Percentiles rank a stretch among this genome's conserved stretches.
Conservation (phyloP, 2,797 vertebrate species). For the Enteromius treurensis region DNA sequence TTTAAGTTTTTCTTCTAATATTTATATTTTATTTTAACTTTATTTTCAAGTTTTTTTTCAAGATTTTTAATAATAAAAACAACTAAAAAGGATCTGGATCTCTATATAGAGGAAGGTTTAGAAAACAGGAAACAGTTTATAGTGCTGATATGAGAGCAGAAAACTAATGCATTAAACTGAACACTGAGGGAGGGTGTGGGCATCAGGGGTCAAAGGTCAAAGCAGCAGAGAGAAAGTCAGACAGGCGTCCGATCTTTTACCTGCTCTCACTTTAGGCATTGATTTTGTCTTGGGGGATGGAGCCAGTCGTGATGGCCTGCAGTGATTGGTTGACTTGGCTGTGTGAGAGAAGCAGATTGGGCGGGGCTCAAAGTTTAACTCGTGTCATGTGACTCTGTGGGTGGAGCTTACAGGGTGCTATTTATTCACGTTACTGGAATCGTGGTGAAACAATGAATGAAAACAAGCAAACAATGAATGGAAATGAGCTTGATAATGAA, state of each 20-base stretch:
- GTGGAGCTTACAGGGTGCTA: not conserved
- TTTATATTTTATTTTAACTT: not conserved
- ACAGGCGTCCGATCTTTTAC: slow-evolving; percentile 66
- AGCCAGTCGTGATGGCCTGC: slow-evolving; percentile 71
- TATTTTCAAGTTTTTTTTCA: not conserved
- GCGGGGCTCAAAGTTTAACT: slow-evolving; percentile 63
- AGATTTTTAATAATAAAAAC: not conserved
- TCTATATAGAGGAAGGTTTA: not conserved
- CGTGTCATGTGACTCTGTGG: slow-evolving; percentile 61
- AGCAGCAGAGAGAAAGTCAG: not conserved
- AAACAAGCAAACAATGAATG: not conserved
- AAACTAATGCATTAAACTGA: not conserved
- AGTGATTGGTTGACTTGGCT: slow-evolving; percentile 81
- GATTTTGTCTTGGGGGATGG: slow-evolving; percentile 80
- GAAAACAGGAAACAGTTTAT: not conserved
- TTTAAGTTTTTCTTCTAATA: not conserved
- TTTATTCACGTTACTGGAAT: not conserved
- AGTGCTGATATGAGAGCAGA: not conserved
- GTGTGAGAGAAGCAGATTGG: slow-evolving; percentile 76
- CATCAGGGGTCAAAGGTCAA: not conserved
- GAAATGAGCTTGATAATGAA: not conserved
- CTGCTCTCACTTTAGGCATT: slow-evolving; percentile 81
- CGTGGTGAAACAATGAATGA: not conserved
- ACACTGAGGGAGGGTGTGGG: not conserved
- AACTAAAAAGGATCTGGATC: not conserved